A percentile compares a stretch with the other conserved stretches of the same genome.
These are phyloP conservation scores for Dipodomys stephensi DNA, from an alignment of 2,113 vertebrate species.

Conservation along the genomic window DNA sequence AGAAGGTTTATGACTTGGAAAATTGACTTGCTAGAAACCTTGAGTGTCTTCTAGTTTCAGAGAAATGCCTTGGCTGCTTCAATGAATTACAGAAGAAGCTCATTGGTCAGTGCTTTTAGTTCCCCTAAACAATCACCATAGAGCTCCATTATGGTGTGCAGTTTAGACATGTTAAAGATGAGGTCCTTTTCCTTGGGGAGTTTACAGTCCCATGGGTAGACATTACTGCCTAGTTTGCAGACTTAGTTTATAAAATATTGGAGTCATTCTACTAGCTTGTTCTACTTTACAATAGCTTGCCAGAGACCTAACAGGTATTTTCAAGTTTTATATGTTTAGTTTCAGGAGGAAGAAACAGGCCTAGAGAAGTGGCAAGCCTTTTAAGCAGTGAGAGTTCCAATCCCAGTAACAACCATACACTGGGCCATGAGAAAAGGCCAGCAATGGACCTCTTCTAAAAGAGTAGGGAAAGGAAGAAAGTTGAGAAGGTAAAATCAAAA, in stretches of 20 bases:
- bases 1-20: slow-evolving; percentile 39
- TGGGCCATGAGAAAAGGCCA: neutral
- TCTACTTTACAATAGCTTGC: neutral
- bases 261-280: neutral
- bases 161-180: neutral
- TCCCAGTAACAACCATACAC: neutral
- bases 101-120: neutral
- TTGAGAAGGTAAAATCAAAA: neutral
- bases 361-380: neutral
- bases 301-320: too few relatives aligned
- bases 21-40: slow-evolving; percentile 45
- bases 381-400: neutral
- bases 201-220: neutral
- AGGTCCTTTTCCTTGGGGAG: neutral
- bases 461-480: neutral
- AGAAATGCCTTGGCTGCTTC: neutral
- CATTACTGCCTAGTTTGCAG: neutral
- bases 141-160: neutral
- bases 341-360: neutral
- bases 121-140: neutral
- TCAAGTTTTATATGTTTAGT: too few relatives aligned
- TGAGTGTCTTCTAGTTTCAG: neutral
- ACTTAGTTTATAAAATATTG: neutral
- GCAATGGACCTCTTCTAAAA: neutral
- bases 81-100: neutral